Evolutionary conservation across 53 echinoderm and acorn worm genomes (phyloP).

Genomic region (Crossaster papposus): DNA sequence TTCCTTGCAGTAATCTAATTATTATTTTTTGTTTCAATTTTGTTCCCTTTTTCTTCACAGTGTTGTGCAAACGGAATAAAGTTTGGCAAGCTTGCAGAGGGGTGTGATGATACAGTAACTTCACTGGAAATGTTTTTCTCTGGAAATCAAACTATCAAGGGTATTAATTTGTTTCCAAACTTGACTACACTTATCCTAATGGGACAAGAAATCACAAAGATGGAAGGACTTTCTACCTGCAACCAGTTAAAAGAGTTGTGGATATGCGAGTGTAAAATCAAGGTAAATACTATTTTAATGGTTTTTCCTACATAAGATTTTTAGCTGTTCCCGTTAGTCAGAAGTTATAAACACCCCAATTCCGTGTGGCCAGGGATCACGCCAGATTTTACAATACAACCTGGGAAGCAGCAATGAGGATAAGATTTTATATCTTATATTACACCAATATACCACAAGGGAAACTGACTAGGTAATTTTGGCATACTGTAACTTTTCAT

Average conservation of each 20-base stretch:
- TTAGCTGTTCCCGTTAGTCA: too few species aligned
- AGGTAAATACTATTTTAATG: conserved; percentile 54
- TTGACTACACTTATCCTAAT: conserved; percentile 79
- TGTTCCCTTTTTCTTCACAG: conserved; percentile 52
- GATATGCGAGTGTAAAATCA: conserved; percentile 93
- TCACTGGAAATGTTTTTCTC: conserved; percentile 94
- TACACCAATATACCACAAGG: too few species aligned
- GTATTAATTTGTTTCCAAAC: conserved; percentile 82
- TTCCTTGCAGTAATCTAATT: background rate
- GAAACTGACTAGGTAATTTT: too few species aligned
- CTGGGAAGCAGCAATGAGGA: too few species aligned
- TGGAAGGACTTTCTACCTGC: conserved; percentile 70
- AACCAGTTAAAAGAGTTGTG: conserved; percentile 87
- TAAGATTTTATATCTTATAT: too few species aligned
- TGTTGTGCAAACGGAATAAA: conserved; percentile 91
- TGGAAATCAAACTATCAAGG: conserved; percentile 83
- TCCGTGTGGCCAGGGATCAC: too few species aligned
- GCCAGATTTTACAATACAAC: too few species aligned
- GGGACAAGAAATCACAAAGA: conserved; percentile 80
- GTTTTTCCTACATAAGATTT: background rate
- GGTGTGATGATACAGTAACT: conserved; percentile 64
- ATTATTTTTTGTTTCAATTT: background rate
- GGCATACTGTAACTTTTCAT: too few species aligned
- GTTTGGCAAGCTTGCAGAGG: conserved; percentile 74
- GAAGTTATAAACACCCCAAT: too few species aligned